Conservation (phyloP, 2,888 invertebrate species). For the Oscheius onirici region DNA sequence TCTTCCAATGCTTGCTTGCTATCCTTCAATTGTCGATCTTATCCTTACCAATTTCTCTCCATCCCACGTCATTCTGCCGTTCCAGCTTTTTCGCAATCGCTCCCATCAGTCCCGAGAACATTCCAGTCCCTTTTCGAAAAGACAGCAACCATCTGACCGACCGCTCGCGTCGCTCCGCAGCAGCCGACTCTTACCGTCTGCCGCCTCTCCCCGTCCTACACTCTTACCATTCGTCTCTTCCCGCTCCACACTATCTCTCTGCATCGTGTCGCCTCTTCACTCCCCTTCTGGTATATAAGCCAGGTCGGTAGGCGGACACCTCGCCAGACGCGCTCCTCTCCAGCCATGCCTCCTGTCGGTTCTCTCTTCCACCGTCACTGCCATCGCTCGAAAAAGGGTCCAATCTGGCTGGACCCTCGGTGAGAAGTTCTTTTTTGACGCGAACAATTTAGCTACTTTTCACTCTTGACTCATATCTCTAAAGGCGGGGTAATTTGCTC, state of each 20-base stretch:
- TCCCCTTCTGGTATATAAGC: neutral
- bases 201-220: neutral
- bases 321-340: conserved; percentile 4
- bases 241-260: neutral
- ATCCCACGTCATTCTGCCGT: neutral
- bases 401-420: neutral
- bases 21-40: too few species aligned
- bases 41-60: neutral
- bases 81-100: neutral
- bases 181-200: neutral
- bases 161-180: conserved; percentile 5
- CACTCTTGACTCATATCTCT: too few species aligned
- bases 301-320: neutral
- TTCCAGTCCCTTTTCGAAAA: neutral
- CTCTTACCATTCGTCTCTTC: neutral
- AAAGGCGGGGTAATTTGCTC: too few species aligned
- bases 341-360: too few species aligned
- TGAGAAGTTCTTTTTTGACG: neutral
- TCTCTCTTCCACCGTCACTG: too few species aligned
- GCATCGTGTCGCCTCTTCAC: neutral
- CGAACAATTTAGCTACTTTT: neutral
- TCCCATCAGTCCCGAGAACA: too few species aligned
- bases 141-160: neutral
- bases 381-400: neutral
- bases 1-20: neutral